Conservation (phyloP, 2,797 vertebrate genomes). For the Allobates femoralis region DNA sequence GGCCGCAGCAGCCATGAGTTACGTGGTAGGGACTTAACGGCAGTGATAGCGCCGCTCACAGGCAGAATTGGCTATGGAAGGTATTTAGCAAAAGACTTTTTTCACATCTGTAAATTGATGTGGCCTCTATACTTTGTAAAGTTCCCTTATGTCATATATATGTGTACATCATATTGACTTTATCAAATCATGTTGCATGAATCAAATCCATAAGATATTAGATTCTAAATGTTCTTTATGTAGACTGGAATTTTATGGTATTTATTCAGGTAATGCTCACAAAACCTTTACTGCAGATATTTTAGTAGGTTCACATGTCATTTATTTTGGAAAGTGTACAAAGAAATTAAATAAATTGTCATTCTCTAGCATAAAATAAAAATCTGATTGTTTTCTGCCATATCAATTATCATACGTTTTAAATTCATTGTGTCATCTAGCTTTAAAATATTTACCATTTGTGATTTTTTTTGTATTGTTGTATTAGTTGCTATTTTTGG, state of each 20-base stretch:
- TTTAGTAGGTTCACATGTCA: not conserved
- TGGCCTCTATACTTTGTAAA: no score
- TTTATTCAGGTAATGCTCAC: not conserved
- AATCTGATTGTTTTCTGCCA: not conserved
- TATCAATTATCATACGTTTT: no score
- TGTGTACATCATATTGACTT: constrained; percentile 8
- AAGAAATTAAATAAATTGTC: not conserved
- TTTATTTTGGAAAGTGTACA: not conserved
- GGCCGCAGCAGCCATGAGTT: no score
- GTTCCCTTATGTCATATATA: constrained; percentile 49
- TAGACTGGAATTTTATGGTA: not conserved
- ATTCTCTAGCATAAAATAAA: not conserved
- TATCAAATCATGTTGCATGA: constrained; percentile 31
- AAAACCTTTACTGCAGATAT: not conserved
- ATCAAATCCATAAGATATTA: constrained; percentile 36
- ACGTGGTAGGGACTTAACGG: no score
- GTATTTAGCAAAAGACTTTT: no score
- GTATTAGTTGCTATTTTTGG: no score
- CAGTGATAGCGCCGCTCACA: no score
- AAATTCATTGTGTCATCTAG: no score
- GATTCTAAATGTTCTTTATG: not conserved
- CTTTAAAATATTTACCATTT: no score
- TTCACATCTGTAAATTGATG: no score
- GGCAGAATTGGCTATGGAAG: no score
- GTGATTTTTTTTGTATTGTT: no score